Base-by-base conservation (phyloP, 64 coral and sea anemone species). In the Dendronephthya gigantea region DNA sequence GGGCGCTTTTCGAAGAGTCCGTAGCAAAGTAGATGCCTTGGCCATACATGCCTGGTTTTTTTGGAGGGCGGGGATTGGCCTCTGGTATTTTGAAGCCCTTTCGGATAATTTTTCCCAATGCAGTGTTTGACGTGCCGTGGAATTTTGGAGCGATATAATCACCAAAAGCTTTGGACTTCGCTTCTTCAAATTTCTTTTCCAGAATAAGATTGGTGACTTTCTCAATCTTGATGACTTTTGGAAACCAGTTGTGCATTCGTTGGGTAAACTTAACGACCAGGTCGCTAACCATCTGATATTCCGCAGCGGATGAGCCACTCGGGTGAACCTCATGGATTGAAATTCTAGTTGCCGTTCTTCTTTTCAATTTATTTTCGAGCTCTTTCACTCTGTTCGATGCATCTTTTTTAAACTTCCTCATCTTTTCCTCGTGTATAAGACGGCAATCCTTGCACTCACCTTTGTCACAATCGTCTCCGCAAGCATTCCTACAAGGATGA, bases 101-200 rank as follows among this genome's bases (percentile, higher is more conserved):
- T 84, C 48, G 38, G 12, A 48, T 84, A 28, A 84, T 84, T 5
- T 38, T 38, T 28, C 15, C 29, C 38, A 84, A 38, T 13, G 15
- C 1, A 23, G 15, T 38, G 29, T 84, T 28, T 6, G 38, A 41
- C 19, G 83, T 84, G 2, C 83, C 83, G 50, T 84, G 83, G 13
- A 84, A 84, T 28, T 84, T 84, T 84, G 83, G 49, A 38, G 49
- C 83, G 25, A 84, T 84, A 43, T 84, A 49, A 51, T 84, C 83
- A 0, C 43, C 83, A 84, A 49, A 49, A 29, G 83, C 83, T 84
- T 29, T 84, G 15, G 83, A 48, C 83, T 84, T 84, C 13, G 83
- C 83, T 15, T 11, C 48, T 48, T 84, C 83, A 27, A 84, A 84
- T 55, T 31, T 84, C 39, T 50, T 55, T 28, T 84, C 83, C 40